These are phyloP conservation scores for Cosmopolites sordidus DNA, from an alignment of 2,888 invertebrate genomes.

Conservation along the genomic window DNA sequence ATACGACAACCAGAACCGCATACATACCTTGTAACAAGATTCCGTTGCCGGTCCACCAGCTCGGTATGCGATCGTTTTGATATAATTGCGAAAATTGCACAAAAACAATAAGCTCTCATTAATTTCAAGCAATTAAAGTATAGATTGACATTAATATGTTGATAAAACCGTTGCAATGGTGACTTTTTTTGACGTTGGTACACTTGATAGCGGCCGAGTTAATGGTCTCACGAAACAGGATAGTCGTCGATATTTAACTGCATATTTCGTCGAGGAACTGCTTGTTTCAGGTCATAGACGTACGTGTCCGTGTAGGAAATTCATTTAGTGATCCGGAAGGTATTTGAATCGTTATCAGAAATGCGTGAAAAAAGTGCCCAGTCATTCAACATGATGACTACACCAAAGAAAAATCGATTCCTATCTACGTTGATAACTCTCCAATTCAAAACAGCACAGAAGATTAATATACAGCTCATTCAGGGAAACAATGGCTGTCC, in stretches of 20 bases:
- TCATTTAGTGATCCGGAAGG: too few relatives aligned
- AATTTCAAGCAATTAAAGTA: slow-evolving; percentile 27
- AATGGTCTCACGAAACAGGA: slow-evolving; percentile 27
- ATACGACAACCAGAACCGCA: background rate
- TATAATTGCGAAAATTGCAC: slow-evolving; percentile 21
- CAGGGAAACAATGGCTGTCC: too few relatives aligned
- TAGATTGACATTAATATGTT: slow-evolving; percentile 26
- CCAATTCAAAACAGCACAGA: too few relatives aligned
- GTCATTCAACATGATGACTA: too few relatives aligned
- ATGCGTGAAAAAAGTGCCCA: too few relatives aligned
- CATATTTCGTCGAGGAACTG: slow-evolving; percentile 15
- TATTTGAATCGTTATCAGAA: too few relatives aligned
- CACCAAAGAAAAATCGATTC: too few relatives aligned
- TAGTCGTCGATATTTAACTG: slow-evolving; percentile 24
- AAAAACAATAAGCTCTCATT: slow-evolving; percentile 25
- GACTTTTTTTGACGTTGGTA: slow-evolving; percentile 8
- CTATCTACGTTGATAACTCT: too few relatives aligned
- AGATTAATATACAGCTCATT: too few relatives aligned
- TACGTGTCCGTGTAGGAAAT: too few relatives aligned
- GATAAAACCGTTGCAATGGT: slow-evolving; percentile 24
- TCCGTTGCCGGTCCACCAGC: slow-evolving; percentile 19
- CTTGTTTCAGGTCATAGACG: slow-evolving; percentile 13
- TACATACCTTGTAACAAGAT: slow-evolving; percentile 24
- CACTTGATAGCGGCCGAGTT: slow-evolving; percentile 16
- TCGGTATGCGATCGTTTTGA: slow-evolving; percentile 20